Base-by-base conservation (phyloP, 2,888 invertebrate genomes). In the Galeruca laticollis region DNA sequence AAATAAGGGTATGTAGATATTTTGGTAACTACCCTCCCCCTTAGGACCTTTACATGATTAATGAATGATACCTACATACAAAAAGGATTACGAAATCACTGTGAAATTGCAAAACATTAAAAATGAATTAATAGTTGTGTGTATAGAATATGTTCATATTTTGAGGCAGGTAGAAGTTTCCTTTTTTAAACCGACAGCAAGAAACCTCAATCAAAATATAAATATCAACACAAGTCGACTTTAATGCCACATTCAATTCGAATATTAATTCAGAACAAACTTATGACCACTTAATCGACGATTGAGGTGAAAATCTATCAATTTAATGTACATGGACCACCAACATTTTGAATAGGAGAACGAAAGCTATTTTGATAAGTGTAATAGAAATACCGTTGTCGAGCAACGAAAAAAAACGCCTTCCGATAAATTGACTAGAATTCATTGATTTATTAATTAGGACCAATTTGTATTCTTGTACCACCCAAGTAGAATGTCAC, bases 391-490 rank as follows among this genome's bases (percentile, higher is more conserved):
- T 65, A 65, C 65, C 65, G 65, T 65, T 65, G 40, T 56, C 37
- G 49, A 20, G 13, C 9, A 60, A 47, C 47, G 3, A 33, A 15
- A 21, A 59, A 40, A 35, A 65, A 65, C 65, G 65, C 65, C 65
- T 65, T 49, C 49, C 65, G n/a, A 65, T 65, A 65, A 57, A 65
- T 52, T 21, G 57, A 31, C 20, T 57, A 11, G 35, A 49, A 20
- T 57, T 47, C 62, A 52, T 57, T 65, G 65, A 65, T 65, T 65
- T 65, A 65, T 65, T 65, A 65, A 65, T 65, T 65, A 65, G 57
- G 43, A 57, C 33, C 49, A 49, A 65, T 65, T 65, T 65, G 65
- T 65, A n/a, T 47, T 20, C 31, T 21, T 37, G 57, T 59, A 49
- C 65, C 65, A 65, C 65, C 65, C 65, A 65, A 65, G 65, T 43